These are phyloP conservation scores for Cercopithecus diana DNA, from an alignment of 2,797 vertebrate species.

Conservation along the genomic window DNA sequence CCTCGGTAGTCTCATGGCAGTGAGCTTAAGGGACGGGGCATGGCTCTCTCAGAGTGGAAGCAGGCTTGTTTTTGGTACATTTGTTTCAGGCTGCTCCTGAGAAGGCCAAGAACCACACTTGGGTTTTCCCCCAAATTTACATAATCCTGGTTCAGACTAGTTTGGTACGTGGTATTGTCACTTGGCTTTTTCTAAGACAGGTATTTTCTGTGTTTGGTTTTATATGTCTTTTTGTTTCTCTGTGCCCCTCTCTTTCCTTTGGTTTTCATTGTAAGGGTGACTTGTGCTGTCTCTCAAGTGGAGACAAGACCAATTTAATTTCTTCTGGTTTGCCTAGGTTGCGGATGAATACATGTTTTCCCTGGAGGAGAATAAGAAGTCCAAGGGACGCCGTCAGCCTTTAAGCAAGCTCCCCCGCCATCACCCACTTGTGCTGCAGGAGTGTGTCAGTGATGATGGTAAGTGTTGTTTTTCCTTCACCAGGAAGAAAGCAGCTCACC, in stretches of 20 bases:
- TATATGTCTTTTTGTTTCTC: neutral
- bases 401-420: conserved; percentile 93
- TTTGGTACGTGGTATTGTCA: neutral
- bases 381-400: conserved; percentile 91
- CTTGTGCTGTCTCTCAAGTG: neutral
- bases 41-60: neutral
- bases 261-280: neutral
- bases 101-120: neutral
- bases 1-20: neutral
- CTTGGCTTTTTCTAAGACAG: neutral
- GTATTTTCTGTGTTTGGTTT: neutral
- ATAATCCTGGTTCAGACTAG: neutral
- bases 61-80: neutral
- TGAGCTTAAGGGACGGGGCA: neutral
- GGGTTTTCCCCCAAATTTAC: neutral
- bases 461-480: conserved; percentile 9
- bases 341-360: conserved; percentile 87
- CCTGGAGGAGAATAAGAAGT: conserved; percentile 89
- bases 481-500: neutral
- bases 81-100: neutral
- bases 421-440: conserved; percentile 92
- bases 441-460: conserved; percentile 94
- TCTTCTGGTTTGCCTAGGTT: conserved; percentile 81
- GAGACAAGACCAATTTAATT: conserved; percentile 34
- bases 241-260: neutral